These are phyloP conservation scores for Brachyopa scutellaris DNA, from an alignment of 2,888 invertebrate genomes.

Conservation along the genomic window DNA sequence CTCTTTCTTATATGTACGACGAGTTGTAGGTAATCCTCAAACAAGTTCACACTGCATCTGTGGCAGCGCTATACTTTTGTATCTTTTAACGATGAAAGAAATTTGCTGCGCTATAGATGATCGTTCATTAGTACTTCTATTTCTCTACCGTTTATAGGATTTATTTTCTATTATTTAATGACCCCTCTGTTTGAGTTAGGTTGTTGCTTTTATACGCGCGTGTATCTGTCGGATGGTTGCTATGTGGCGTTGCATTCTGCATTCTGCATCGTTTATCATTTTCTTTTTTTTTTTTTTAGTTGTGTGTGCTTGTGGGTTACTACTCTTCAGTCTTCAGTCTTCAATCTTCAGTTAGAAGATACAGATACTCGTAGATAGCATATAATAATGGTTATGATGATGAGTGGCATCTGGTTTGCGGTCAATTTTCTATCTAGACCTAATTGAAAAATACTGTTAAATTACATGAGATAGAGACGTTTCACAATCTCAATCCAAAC, in stretches of 20 bases:
- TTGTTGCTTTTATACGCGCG: background rate
- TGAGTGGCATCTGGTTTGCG: slow-evolving; percentile 48
- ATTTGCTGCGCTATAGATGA: slow-evolving; percentile 30
- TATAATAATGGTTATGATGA: slow-evolving; percentile 32
- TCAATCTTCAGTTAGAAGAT: slow-evolving; percentile 12
- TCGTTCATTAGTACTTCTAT: slow-evolving; percentile 48
- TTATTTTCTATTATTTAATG: slow-evolving; percentile 53
- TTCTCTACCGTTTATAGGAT: slow-evolving; percentile 40
- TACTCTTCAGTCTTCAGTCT: too few species aligned
- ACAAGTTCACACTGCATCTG: slow-evolving; percentile 1
- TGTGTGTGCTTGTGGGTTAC: too few species aligned
- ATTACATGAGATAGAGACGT: slow-evolving; percentile 24
- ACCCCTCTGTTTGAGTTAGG: slow-evolving; percentile 36
- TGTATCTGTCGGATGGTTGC: background rate
- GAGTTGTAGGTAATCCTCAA: slow-evolving; percentile 17
- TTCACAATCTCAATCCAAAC: background rate
- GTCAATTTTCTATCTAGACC: slow-evolving; percentile 23
- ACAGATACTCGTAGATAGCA: too few species aligned
- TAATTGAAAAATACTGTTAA: slow-evolving; percentile 46
- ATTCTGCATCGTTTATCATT: slow-evolving; percentile 42
- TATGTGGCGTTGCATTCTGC: background rate
- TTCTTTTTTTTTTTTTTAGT: slow-evolving; percentile 1
- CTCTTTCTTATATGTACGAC: too few species aligned
- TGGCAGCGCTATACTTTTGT: background rate
- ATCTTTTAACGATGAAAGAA: background rate